Conservation (phyloP, 1,140 invertebrate genomes). For the Drosophila pseudoananassae region DNA sequence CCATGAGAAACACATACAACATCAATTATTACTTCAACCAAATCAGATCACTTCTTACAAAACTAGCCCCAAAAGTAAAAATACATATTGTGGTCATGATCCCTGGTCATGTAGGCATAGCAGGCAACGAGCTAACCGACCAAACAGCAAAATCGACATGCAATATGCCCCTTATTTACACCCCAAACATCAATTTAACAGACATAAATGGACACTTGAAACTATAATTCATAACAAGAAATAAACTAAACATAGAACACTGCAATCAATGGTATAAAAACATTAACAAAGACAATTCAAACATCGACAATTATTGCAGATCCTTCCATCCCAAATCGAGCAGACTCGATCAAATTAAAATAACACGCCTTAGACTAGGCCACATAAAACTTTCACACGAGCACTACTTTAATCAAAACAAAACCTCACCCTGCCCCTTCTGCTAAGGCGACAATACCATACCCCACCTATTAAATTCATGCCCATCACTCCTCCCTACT, state of each 20-base stretch:
- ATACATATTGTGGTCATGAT: too few species aligned
- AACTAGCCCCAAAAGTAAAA: too few species aligned
- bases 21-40: too few species aligned
- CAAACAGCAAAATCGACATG: too few species aligned
- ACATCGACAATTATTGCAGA: conserved; percentile 10
- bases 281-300: conserved; percentile 10
- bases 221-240: conserved; percentile 10
- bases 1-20: too few species aligned
- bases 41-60: too few species aligned
- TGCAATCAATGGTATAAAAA: conserved; percentile 18
- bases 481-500: conserved; percentile 15
- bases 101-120: too few species aligned
- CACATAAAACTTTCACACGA: conserved; percentile 11
- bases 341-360: conserved; percentile 15
- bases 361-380: conserved; percentile 11
- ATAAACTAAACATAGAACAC: conserved; percentile 12
- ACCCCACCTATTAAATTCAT: conserved; percentile 15
- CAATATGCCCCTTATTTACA: background rate
- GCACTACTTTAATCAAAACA: conserved; percentile 7
- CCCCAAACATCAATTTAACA: background rate
- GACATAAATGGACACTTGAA: conserved; percentile 11
- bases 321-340: conserved; percentile 8
- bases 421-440: conserved; percentile 9
- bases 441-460: conserved; percentile 16
- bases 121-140: too few species aligned